Conservation (phyloP, 2,797 vertebrate species). For the Sparidentex hasta region DNA sequence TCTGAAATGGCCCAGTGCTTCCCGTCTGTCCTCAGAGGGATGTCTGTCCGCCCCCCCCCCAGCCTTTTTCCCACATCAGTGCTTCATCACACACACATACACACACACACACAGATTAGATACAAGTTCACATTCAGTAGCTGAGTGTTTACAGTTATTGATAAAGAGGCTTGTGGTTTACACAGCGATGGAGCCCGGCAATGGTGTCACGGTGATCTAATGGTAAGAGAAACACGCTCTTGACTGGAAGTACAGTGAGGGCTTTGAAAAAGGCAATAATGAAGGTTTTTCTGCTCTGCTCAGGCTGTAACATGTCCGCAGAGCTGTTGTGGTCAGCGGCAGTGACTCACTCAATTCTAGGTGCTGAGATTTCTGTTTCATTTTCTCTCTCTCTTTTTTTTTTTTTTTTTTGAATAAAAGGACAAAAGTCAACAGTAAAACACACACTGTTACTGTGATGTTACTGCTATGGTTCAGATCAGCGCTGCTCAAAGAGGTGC, state of each 20-base stretch:
- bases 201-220: slow-evolving; percentile 53
- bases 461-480: slow-evolving; percentile 4
- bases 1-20: slow-evolving; percentile 42
- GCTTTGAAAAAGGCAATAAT: slow-evolving; percentile 50
- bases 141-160: slow-evolving; percentile 55
- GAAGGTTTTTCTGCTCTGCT: slow-evolving; percentile 9
- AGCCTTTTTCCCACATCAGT: slow-evolving; percentile 41
- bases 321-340: not conserved
- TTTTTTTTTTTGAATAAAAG: slow-evolving; percentile 2
- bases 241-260: slow-evolving; percentile 44
- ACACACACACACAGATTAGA: slow-evolving; percentile 43
- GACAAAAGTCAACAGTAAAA: not conserved
- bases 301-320: slow-evolving; percentile 12
- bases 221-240: slow-evolving; percentile 35
- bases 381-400: not conserved
- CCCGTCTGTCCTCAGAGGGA: slow-evolving; percentile 13
- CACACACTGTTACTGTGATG: not conserved
- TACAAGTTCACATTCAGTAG: slow-evolving; percentile 47
- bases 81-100: not conserved
- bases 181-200: slow-evolving; percentile 29
- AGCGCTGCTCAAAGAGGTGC: too few species aligned
- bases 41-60: slow-evolving; percentile 7
- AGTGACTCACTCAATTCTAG: slow-evolving; percentile 39
- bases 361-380: slow-evolving; percentile 12
- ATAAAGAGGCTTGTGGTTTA: slow-evolving; percentile 52